phyloP scores from a whole-genome alignment of 2,113 vertebrate genomes.

The Hoplias malabaricus region DNA sequence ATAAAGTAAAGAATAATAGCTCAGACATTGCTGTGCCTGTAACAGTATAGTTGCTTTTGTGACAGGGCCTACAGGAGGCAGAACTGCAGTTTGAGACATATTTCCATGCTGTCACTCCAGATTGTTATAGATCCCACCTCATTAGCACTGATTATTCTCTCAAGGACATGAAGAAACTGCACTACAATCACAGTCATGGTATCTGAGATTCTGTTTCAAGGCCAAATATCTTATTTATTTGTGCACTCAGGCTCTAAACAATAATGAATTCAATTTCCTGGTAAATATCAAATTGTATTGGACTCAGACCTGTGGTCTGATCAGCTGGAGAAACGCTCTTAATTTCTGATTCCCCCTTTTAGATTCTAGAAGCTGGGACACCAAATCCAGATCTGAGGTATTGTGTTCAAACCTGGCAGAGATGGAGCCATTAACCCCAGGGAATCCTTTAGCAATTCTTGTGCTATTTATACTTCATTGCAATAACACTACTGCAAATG shows the following conservation, averaged over 20 bases:
- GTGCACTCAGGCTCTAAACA: no score
- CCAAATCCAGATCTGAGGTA: neutral
- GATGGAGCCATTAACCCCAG: conserved; percentile 5
- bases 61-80: neutral
- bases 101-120: neutral
- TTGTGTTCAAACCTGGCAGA: conserved; percentile 16
- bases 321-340: neutral
- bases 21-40: neutral
- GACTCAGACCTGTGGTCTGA: neutral
- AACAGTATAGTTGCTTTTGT: neutral
- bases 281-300: neutral
- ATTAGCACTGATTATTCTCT: neutral
- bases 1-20: neutral
- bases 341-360: neutral
- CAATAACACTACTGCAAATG: conserved; percentile 15
- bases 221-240: no score
- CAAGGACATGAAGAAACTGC: neutral
- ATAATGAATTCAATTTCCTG: no score
- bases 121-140: neutral
- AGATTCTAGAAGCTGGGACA: neutral
- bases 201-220: neutral
- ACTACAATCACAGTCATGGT: no score
- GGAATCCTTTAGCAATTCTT: conserved; percentile 28
- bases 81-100: neutral
- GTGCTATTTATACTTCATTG: conserved; percentile 20